Conservation (phyloP, 2,888 invertebrate genomes). For the Sericinus montela region DNA sequence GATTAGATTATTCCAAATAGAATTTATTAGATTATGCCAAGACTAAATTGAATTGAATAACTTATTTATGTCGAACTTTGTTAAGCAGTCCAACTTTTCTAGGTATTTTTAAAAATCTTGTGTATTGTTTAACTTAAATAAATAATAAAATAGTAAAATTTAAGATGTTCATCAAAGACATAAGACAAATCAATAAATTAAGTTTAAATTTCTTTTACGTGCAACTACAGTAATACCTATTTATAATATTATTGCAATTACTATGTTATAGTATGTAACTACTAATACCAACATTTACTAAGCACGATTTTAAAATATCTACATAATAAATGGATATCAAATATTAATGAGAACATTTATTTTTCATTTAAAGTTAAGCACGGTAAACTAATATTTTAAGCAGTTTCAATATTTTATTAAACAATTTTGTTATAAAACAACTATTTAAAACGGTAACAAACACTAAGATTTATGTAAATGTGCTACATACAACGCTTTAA, state of each 20-base stretch:
- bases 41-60: too few relatives aligned
- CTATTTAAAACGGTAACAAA: background rate
- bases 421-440: background rate
- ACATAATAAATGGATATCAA: slow-evolving; percentile 29
- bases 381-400: background rate
- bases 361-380: background rate
- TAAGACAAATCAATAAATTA: slow-evolving; percentile 40
- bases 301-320: slow-evolving; percentile 34
- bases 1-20: too few relatives aligned
- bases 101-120: too few relatives aligned
- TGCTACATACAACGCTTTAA: background rate
- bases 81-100: too few relatives aligned
- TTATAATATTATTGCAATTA: slow-evolving; percentile 67
- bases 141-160: too few relatives aligned
- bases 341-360: slow-evolving; percentile 1
- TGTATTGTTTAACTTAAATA: too few relatives aligned
- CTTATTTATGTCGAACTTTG: too few relatives aligned
- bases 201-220: slow-evolving; percentile 16
- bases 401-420: background rate
- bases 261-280: slow-evolving; percentile 45
- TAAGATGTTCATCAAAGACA: slow-evolving; percentile 13
- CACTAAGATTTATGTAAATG: background rate
- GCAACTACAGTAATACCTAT: slow-evolving; percentile 11
- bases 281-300: slow-evolving; percentile 54
- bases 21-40: too few relatives aligned